Evolutionary conservation across 2,888 invertebrate genomes (phyloP), one percentile per base, ranked within the genome.

Genomic region (Thereva nobilitata): DNA sequence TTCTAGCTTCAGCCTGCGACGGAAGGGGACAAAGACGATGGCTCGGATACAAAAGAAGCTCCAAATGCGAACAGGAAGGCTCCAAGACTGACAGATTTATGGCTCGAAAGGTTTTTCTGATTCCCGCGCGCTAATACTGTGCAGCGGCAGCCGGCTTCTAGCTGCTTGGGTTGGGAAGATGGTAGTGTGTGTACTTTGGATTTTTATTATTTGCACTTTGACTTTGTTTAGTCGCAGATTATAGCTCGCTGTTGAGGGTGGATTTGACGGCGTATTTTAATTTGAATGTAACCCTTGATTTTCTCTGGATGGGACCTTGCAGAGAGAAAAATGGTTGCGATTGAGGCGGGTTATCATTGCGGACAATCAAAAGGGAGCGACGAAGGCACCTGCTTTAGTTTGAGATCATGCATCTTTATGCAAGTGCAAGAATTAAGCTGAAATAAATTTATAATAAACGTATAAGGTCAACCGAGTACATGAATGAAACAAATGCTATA

Each of bases 221-320:
- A 64, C 64, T 64, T 64, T 64, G 64, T 64, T 64, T 64, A 64
- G 64, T 64, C 64, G 52, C 64, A 54, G 64, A 64, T 64, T 64
- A 64, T 44, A 41, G 47, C 41, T 45, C 53, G n/a, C 41, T 42
- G 64, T 44, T 41, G 45, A 53, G 64, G 64, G 50, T 54, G 64
- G 64, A 53, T 64, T 64, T 64, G 64, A 64, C 52, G 54, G 50
- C 9, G 42, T 44, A 64, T 64, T 64, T 64, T 64, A 64, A 64
- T 64, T 64, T 53, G 44, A 54, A 54, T 45, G 37, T 45, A 52
- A 54, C 54, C 54, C 45, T 45, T 59, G 34, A 10, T 59, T 4
- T 37, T 12, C 59, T 47, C 37, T 47, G 47, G 45, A 34, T 40
- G 5, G 47, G 47, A 3, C 5, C 8, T 2, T 9, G 5, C n/a